These are phyloP conservation scores for Myotis findleyi DNA, from an alignment of 2,797 vertebrate species.

Conservation along the genomic window DNA sequence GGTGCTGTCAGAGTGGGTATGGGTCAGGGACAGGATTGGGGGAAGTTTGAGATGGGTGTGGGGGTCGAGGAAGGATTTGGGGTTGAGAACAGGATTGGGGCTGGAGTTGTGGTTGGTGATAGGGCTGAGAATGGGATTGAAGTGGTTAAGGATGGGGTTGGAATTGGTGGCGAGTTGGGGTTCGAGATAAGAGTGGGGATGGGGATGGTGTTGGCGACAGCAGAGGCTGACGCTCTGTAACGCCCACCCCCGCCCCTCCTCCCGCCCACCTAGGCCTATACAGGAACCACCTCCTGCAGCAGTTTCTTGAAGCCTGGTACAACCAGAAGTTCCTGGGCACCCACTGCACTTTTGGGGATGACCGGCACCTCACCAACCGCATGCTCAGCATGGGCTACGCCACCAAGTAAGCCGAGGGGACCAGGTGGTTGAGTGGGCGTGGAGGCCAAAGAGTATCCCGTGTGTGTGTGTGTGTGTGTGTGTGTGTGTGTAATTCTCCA, in stretches of 20 bases:
- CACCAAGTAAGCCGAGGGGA: slow-evolving; percentile 90
- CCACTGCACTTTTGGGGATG: slow-evolving; percentile 95
- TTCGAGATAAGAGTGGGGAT: background rate
- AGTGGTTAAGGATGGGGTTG: background rate
- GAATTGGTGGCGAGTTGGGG: background rate
- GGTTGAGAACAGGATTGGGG: background rate
- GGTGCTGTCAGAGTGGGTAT: background rate
- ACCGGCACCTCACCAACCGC: slow-evolving; percentile 95
- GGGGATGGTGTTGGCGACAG: background rate
- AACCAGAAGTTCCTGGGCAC: slow-evolving; percentile 94
- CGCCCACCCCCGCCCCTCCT: accelerated
- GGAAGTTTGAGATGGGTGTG: background rate
- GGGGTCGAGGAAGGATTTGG: background rate
- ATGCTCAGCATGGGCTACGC: slow-evolving; percentile 95
- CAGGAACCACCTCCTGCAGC: slow-evolving; percentile 93
- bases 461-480: background rate
- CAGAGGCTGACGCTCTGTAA: background rate
- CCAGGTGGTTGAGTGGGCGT: accelerated
- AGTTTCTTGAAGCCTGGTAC: slow-evolving; percentile 95
- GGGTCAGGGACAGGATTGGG: background rate
- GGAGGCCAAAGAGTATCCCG: background rate
- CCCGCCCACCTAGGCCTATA: slow-evolving; percentile 89
- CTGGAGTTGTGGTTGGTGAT: background rate
- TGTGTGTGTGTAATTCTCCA: background rate
- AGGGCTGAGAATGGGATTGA: background rate